phyloP scores from a whole-genome alignment of 2,113 vertebrate genomes.

The Equus quagga region DNA sequence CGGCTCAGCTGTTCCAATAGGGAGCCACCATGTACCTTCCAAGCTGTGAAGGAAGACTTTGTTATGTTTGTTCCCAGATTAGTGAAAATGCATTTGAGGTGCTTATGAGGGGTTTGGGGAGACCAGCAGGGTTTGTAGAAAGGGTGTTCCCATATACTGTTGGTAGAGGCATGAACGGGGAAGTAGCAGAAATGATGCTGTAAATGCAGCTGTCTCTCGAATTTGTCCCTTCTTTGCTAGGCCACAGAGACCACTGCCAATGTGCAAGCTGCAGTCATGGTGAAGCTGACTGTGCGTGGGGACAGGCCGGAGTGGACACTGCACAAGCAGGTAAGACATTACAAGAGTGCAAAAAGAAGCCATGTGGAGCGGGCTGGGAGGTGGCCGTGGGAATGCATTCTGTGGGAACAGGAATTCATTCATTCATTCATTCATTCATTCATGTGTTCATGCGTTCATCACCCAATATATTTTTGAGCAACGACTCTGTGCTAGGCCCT shows the following conservation, averaged over 20 bases:
- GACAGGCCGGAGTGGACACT: not conserved
- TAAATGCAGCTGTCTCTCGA: too few species aligned
- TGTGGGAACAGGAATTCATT: not conserved
- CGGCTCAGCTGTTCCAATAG: not conserved
- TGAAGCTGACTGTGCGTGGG: not conserved
- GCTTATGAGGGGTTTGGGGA: not conserved
- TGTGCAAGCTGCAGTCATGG: not conserved
- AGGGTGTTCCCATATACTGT: not conserved
- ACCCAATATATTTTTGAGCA: not conserved
- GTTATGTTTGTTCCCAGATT: too few species aligned
- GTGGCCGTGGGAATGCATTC: not conserved
- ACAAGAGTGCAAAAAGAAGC: not conserved
- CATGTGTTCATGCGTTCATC: not conserved
- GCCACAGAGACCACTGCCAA: not conserved
- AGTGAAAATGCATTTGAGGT: not conserved
- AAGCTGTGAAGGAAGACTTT: not conserved
- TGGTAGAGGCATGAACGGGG: not conserved
- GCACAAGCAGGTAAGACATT: too few species aligned
- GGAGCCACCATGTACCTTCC: not conserved
- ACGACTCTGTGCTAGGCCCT: not conserved
- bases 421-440: not conserved
- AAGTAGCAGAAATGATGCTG: not conserved
- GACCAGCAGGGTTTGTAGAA: not conserved
- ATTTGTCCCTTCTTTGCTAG: not conserved
- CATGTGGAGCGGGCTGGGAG: not conserved